Evolutionary conservation across 2,797 vertebrate species (phyloP).

Genomic region (Sitta carolinensis): DNA sequence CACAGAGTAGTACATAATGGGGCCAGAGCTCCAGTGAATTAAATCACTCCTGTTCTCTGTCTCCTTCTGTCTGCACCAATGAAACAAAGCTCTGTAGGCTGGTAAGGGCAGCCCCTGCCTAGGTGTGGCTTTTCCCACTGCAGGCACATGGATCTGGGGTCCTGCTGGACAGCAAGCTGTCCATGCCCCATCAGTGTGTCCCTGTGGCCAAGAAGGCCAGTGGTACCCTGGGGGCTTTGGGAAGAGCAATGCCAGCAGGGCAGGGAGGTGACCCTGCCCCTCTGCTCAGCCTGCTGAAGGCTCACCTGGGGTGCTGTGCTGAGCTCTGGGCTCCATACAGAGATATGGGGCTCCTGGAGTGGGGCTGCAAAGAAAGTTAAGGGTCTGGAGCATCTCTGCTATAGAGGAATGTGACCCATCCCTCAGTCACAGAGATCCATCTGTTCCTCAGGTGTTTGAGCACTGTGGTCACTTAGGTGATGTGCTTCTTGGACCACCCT

Average conservation of each 20-base stretch:
- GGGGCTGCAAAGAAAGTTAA: not conserved
- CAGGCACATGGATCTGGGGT: not conserved
- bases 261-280: not conserved
- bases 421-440: not conserved
- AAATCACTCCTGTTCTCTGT: not conserved
- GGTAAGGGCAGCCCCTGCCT: not conserved
- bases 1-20: not conserved
- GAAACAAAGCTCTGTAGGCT: not conserved
- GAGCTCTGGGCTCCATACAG: not conserved
- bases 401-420: rapidly evolving
- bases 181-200: not conserved
- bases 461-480: not conserved
- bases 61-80: not conserved
- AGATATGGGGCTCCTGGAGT: not conserved
- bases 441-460: not conserved
- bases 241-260: not conserved
- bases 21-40: not conserved
- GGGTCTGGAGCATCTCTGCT: not conserved
- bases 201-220: not conserved
- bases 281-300: not conserved
- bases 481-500: not conserved
- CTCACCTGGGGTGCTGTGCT: not conserved
- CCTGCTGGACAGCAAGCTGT: not conserved
- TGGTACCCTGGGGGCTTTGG: not conserved
- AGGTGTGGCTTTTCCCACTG: not conserved